Base-by-base conservation (phyloP, 2,113 vertebrate species). In the Apodemus sylvaticus region DNA sequence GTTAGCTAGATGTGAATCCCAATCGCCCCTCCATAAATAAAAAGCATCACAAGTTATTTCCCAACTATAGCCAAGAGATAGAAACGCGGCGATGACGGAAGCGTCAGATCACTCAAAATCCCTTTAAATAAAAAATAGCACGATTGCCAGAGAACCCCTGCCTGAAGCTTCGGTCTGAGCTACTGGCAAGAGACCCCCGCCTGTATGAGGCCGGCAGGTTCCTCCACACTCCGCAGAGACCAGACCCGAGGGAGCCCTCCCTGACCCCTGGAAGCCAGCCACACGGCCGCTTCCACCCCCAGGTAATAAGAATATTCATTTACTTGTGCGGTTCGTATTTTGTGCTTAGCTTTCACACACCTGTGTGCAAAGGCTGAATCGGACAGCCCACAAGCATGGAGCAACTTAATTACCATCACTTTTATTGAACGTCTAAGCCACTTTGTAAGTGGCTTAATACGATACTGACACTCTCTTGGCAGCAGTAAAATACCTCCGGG, bases 11-110 rank as follows among this genome's bases (percentile, higher is more conserved):
- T 95, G 95, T 96, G 96, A 96, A 96, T 97, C 89, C 83, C 97
- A 97, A 96, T 95, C 90, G 95, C 81, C 89, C 92, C 77, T 91
- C 94, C 96, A 92, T 97, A 97, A 97, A 96, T 96, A 97, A 97
- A 97, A 98, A 45, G 95, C 97, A 96, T 85, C 96, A 96, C 96
- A 77, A 95, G 94, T 96, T 93, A 96, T 97, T 97, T 97, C 94
- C 96, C 96, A 86, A 96, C 94, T 92, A 93, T 89, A 94, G 92
- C 97, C 96, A 95, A 91, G 87, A 97, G 93, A 93, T 81, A 89
- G 91, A 66, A 62, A 92, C 89, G 86, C 31, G 20, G 90, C 77
- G 77, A 62, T 71, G 96, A 70, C 89, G 70, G n/a, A 89, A 45
- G 3, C 82, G 82, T 90, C 94, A 10, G 88, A 74, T 94, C 79